phyloP scores from a whole-genome alignment of 2,888 invertebrate genomes.

The Heliconius aoede region DNA sequence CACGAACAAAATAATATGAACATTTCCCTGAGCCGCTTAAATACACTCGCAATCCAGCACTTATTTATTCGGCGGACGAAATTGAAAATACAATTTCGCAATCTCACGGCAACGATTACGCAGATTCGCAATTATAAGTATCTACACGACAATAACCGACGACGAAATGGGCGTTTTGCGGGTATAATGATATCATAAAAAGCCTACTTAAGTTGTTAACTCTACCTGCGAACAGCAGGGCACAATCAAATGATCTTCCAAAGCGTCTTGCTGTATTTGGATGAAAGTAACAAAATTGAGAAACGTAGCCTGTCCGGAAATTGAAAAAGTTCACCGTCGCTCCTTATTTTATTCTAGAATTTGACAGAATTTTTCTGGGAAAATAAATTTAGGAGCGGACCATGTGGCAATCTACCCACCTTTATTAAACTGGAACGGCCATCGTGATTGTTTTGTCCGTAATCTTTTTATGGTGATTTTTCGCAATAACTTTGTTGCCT shows the following conservation, averaged over 20 bases:
- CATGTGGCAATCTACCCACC: constrained; percentile 60
- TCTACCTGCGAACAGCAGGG: constrained; percentile 75
- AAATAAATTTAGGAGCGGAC: constrained; percentile 57
- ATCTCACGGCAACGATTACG: constrained; percentile 60
- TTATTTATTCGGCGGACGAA: constrained; percentile 26
- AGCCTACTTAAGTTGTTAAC: constrained; percentile 74
- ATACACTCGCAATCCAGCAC: constrained; percentile 20
- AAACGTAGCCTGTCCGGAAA: constrained; percentile 77
- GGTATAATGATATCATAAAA: constrained; percentile 73
- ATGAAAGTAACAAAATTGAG: constrained; percentile 72
- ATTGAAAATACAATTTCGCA: constrained; percentile 46
- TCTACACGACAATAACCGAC: constrained; percentile 61
- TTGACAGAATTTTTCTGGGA: constrained; percentile 65
- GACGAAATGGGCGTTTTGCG: constrained; percentile 60
- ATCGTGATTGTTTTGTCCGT: constrained; percentile 50
- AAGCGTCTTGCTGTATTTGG: constrained; percentile 75
- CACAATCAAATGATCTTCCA: constrained; percentile 75
- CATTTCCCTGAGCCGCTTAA: constrained; percentile 6
- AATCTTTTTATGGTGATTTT: constrained; percentile 38
- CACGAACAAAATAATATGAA: not conserved
- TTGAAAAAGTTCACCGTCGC: constrained; percentile 77
- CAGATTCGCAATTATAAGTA: constrained; percentile 65
- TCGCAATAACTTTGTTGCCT: constrained; percentile 23
- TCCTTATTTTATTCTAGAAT: constrained; percentile 71
- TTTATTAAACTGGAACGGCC: constrained; percentile 53